Evolutionary conservation across 37 sponge, comb jelly and placozoan species (phyloP).

Genomic region (Geodia barretti): DNA sequence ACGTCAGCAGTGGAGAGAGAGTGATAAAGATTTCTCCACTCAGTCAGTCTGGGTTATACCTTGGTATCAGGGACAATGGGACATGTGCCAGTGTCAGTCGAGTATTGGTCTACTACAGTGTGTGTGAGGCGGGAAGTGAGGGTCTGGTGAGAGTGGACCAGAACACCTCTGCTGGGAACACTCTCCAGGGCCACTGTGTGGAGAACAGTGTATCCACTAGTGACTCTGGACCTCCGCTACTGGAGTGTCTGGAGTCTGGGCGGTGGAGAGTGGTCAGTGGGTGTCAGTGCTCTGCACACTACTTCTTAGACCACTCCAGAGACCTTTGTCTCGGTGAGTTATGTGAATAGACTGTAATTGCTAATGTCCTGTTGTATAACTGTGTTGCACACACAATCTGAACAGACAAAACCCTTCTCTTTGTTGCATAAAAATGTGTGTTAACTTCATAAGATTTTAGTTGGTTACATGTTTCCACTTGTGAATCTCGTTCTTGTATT

Average conservation of each 20-base stretch:
- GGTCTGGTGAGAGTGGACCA: conserved; percentile 2
- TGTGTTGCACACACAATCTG: too few relatives aligned
- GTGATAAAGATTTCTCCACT: too few relatives aligned
- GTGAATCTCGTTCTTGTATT: too few relatives aligned
- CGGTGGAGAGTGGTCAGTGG: conserved; percentile 3
- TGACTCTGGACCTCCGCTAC: neutral
- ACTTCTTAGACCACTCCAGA: neutral
- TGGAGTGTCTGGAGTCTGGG: conserved; percentile 8
- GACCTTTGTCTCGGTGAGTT: too few relatives aligned
- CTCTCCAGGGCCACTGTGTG: conserved; percentile 20
- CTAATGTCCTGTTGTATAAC: too few relatives aligned
- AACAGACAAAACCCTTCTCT: too few relatives aligned
- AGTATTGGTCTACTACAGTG: conserved; percentile 24
- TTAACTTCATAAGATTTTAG: too few relatives aligned
- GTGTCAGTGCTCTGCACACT: too few relatives aligned
- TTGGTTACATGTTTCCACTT: too few relatives aligned
- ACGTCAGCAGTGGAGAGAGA: too few relatives aligned
- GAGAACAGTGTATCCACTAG: neutral
- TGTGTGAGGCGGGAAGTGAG: conserved; percentile 2
- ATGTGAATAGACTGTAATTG: too few relatives aligned
- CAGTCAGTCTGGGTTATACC: conserved; percentile 17
- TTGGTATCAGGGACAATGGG: conserved; percentile 17
- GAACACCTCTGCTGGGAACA: conserved; percentile 4
- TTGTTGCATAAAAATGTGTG: too few relatives aligned
- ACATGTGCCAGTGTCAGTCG: conserved; percentile 7